Evolutionary conservation across 2,888 invertebrate species (phyloP).

Genomic region (Sussaba pulchella): DNA sequence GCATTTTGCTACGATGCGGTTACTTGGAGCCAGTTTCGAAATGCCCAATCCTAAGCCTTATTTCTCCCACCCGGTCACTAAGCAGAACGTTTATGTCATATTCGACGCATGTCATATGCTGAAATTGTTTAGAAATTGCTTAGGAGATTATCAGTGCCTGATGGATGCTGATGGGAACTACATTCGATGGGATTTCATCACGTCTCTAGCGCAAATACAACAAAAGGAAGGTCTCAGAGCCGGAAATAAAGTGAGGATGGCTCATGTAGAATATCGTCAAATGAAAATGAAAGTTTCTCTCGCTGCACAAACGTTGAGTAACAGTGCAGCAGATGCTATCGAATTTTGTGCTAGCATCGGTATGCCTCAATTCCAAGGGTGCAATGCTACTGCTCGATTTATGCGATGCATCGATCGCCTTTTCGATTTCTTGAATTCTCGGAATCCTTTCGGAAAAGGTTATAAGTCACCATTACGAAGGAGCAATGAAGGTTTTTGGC

Average conservation of each 20-base stretch:
- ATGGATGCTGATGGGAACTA: conserved; percentile 39
- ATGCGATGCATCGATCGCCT: conserved; percentile 67
- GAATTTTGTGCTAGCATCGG: conserved; percentile 66
- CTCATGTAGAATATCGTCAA: conserved; percentile 62
- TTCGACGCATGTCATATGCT: conserved; percentile 70
- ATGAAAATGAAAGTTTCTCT: conserved; percentile 70
- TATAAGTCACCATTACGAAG: neutral
- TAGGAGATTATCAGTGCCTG: conserved; percentile 67
- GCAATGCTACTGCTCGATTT: conserved; percentile 67
- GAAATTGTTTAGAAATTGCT: conserved; percentile 71
- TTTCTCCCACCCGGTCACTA: conserved; percentile 50
- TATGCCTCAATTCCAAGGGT: conserved; percentile 66
- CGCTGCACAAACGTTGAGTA: conserved; percentile 65
- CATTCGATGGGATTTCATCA: conserved; percentile 62
- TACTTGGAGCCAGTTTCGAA: too few relatives aligned
- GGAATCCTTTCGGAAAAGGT: conserved; percentile 15
- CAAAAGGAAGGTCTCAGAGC: conserved; percentile 64
- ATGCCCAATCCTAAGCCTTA: too few relatives aligned
- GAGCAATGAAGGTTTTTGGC: too few relatives aligned
- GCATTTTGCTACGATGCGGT: too few relatives aligned
- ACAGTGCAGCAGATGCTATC: conserved; percentile 71
- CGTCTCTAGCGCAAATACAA: conserved; percentile 57
- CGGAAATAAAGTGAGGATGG: conserved; percentile 64
- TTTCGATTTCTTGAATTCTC: conserved; percentile 72
- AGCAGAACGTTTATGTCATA: conserved; percentile 34